Conservation (phyloP, 53 echinoderm and acorn worm species). For the Hippasteria phrygiana region DNA sequence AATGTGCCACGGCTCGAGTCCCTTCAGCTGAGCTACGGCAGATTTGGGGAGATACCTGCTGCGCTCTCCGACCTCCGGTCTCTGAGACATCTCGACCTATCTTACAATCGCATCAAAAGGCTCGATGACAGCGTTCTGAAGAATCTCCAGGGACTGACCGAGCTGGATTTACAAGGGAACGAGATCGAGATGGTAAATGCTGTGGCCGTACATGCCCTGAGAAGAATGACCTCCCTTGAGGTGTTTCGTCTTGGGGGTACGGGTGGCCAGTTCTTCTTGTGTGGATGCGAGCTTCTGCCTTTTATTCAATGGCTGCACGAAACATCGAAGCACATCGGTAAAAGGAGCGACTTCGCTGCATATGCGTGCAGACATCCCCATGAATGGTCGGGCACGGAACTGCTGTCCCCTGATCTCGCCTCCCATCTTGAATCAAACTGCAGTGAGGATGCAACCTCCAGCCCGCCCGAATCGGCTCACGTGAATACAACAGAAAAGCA, state of each 20-base stretch:
- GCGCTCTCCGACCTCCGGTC: not conserved
- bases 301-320: slow-evolving; percentile 48
- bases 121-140: slow-evolving; percentile 24
- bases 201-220: slow-evolving; percentile 6
- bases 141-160: not conserved
- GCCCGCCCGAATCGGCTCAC: not conserved
- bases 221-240: slow-evolving; percentile 8
- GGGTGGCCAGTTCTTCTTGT: slow-evolving; percentile 25
- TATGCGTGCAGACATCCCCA: slow-evolving; percentile 24
- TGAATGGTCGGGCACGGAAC: not conserved
- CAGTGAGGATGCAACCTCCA: slow-evolving; percentile 9
- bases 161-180: slow-evolving; percentile 34
- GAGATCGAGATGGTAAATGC: slow-evolving; percentile 4
- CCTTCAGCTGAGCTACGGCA: not conserved
- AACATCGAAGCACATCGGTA: slow-evolving; percentile 33
- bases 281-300: slow-evolving; percentile 38
- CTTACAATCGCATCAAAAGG: slow-evolving; percentile 8
- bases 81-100: slow-evolving; percentile 37
- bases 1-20: not conserved
- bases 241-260: slow-evolving; percentile 8
- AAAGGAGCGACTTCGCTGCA: slow-evolving; percentile 1
- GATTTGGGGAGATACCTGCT: slow-evolving; percentile 26
- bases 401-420: slow-evolving; percentile 22
- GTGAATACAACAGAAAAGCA: slow-evolving; percentile 4
- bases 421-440: slow-evolving; percentile 36